Conservation (phyloP, 1,140 invertebrate genomes). For the Nymphalis io region DNA sequence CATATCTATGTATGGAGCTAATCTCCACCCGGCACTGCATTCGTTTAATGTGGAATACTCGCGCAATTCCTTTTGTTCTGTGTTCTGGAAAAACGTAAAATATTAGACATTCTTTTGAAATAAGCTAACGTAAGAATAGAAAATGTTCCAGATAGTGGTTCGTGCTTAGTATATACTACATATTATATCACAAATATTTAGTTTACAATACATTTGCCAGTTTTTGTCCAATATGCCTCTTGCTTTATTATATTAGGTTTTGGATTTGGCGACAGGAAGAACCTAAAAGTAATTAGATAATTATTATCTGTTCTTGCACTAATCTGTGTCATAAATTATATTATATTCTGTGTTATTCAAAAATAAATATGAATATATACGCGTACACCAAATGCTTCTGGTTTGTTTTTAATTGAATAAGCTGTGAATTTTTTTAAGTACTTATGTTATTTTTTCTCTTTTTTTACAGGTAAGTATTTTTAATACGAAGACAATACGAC, state of each 20-base stretch:
- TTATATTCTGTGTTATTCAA: too few relatives aligned
- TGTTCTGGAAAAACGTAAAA: background rate
- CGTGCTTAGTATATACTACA: background rate
- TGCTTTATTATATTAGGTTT: too few relatives aligned
- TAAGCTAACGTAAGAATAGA: background rate
- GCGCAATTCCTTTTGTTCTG: conserved; percentile 18
- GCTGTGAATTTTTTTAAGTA: background rate
- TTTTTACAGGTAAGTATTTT: background rate
- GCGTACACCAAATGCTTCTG: too few relatives aligned
- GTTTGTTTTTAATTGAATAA: too few relatives aligned
- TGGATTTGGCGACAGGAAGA: too few relatives aligned
- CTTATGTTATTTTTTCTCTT: background rate
- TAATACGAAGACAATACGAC: background rate
- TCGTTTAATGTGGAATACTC: conserved; percentile 18
- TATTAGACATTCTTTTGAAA: conserved; percentile 13
- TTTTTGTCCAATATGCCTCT: too few relatives aligned
- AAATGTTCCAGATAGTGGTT: background rate
- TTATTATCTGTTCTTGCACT: too few relatives aligned
- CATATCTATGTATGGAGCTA: conserved; percentile 19
- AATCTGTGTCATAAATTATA: too few relatives aligned
- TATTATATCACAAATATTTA: background rate
- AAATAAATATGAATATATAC: too few relatives aligned
- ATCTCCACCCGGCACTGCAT: conserved; percentile 22
- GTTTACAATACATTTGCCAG: too few relatives aligned
- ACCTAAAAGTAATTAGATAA: too few relatives aligned